Conservation (phyloP, 2,888 invertebrate genomes). For the Napeogenes inachia region DNA sequence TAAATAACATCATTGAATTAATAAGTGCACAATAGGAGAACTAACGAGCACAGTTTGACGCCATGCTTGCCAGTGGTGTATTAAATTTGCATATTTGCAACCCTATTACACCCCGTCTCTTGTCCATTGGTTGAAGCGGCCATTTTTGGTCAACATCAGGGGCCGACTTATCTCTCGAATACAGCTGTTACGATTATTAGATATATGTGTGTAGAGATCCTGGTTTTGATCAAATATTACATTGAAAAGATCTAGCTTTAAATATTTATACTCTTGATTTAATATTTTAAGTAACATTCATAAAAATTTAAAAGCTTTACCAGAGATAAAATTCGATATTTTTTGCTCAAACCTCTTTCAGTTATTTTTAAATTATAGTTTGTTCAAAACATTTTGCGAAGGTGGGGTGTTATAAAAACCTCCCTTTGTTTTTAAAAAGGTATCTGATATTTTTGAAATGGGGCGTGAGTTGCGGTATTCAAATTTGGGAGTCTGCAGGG, state of each 20-base stretch:
- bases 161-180: slow-evolving; percentile 20
- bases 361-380: slow-evolving; percentile 64
- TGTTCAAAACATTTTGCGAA: slow-evolving; percentile 56
- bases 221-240: neutral
- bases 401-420: slow-evolving; percentile 63
- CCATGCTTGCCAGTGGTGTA: slow-evolving; percentile 59
- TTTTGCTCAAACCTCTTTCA: slow-evolving; percentile 53
- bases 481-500: slow-evolving; percentile 68
- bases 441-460: slow-evolving; percentile 50
- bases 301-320: slow-evolving; percentile 36
- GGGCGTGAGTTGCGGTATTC: slow-evolving; percentile 70
- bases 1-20: slow-evolving; percentile 72
- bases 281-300: slow-evolving; percentile 21
- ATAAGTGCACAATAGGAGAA: slow-evolving; percentile 63
- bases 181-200: slow-evolving; percentile 15
- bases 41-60: slow-evolving; percentile 61
- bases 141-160: slow-evolving; percentile 41
- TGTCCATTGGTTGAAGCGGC: slow-evolving; percentile 45
- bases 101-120: slow-evolving; percentile 54
- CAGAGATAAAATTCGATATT: slow-evolving; percentile 55
- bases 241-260: no score
- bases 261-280: no score
- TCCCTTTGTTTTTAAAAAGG: slow-evolving; percentile 70
- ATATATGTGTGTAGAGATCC: neutral
- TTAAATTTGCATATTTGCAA: slow-evolving; percentile 73